phyloP scores from a whole-genome alignment of 2,888 invertebrate species.

The Cerastis rubricosa region DNA sequence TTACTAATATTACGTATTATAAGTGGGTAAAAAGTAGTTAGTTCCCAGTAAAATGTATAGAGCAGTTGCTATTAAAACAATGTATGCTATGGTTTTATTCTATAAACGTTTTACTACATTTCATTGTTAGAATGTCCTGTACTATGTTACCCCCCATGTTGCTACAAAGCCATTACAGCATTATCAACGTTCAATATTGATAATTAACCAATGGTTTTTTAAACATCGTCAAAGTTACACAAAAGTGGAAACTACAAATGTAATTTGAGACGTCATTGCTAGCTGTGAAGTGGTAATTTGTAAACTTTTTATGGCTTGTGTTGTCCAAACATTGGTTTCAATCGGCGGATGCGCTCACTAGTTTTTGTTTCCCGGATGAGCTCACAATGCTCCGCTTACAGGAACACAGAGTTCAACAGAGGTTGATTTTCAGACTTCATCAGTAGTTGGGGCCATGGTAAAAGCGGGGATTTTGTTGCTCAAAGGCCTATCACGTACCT shows the following conservation, averaged over 20 bases:
- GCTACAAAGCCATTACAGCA: background rate
- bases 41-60: background rate
- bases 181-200: constrained; percentile 15
- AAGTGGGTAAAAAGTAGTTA: background rate
- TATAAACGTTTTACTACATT: background rate
- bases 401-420: constrained; percentile 73
- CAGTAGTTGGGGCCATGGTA: constrained; percentile 61
- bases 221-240: constrained; percentile 24
- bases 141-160: background rate
- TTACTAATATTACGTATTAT: background rate
- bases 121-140: background rate
- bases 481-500: background rate
- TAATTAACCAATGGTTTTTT: background rate
- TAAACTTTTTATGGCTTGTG: constrained; percentile 43
- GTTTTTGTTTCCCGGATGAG: constrained; percentile 71
- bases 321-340: constrained; percentile 64
- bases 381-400: constrained; percentile 61
- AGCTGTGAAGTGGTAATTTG: constrained; percentile 27
- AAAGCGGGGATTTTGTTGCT: constrained; percentile 27
- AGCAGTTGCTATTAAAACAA: background rate
- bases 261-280: constrained; percentile 22
- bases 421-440: constrained; percentile 78
- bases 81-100: background rate
- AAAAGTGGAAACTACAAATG: constrained; percentile 28
- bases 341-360: constrained; percentile 74